Evolutionary conservation across 2,888 invertebrate genomes (phyloP).

Genomic region (Lasioglossum calceatum): DNA sequence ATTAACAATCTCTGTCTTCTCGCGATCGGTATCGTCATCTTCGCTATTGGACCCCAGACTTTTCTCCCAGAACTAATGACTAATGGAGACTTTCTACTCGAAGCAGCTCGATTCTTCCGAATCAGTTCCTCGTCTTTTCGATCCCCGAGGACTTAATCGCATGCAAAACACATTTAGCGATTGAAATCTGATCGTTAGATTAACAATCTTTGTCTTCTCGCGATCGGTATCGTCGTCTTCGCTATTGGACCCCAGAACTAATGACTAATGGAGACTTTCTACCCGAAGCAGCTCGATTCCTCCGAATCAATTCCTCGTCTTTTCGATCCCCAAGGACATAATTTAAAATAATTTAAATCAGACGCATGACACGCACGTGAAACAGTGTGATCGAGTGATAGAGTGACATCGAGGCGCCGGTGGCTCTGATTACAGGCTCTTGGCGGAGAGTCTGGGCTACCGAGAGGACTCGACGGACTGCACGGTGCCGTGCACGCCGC

Average conservation of each 20-base stretch:
- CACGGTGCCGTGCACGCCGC: slow-evolving; percentile 83
- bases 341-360: neutral
- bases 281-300: no score
- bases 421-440: slow-evolving; percentile 73
- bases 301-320: neutral
- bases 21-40: neutral
- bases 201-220: neutral
- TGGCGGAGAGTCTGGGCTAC: slow-evolving; percentile 82
- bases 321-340: neutral
- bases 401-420: neutral
- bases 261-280: neutral
- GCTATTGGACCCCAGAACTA: neutral
- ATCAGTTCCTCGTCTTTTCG: no score
- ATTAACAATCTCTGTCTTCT: neutral
- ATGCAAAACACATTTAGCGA: no score
- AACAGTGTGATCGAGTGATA: neutral
- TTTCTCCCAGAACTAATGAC: neutral
- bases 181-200: neutral
- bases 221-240: neutral
- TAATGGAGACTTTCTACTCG: neutral
- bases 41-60: neutral
- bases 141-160: no score
- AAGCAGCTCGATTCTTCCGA: no score
- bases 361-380: neutral
- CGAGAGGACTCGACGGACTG: slow-evolving; percentile 83